A percentile compares a stretch with the other conserved stretches of the same genome.
Conservation (phyloP, 2,888 invertebrate species). For the Pachydiplax longipennis region DNA sequence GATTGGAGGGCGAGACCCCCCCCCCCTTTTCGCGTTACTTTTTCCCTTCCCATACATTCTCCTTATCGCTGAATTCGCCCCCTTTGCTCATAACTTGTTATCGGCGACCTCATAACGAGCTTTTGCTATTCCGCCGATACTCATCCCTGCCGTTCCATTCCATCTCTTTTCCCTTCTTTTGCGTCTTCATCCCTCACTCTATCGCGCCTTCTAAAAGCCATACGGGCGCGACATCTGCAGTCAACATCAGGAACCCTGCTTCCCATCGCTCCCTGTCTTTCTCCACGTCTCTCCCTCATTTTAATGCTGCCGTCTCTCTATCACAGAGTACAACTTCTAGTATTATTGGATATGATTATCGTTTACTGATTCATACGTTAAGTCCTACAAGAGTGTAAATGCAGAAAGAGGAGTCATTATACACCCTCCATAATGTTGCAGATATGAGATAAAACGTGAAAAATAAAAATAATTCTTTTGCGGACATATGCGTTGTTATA, state of each 20-base stretch:
- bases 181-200: background rate
- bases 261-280: background rate
- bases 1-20: background rate
- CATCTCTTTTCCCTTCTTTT: background rate
- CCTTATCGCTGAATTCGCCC: background rate
- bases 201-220: background rate
- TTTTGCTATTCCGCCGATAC: background rate
- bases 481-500: too few relatives aligned
- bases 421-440: too few relatives aligned
- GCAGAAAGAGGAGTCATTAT: too few relatives aligned
- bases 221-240: background rate
- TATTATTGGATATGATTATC: too few relatives aligned
- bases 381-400: too few relatives aligned
- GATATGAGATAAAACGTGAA: too few relatives aligned
- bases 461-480: too few relatives aligned
- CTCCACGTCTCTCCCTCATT: background rate
- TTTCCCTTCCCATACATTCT: background rate
- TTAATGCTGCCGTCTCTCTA: background rate
- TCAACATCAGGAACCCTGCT: background rate
- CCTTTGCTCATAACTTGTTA: background rate
- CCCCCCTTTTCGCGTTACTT: background rate
- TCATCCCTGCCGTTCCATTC: background rate
- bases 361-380: too few relatives aligned
- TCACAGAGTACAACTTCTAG: background rate
- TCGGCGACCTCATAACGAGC: background rate